Evolutionary conservation across 2,888 invertebrate genomes (phyloP).

Genomic region (Oegoconia quadripuncta): DNA sequence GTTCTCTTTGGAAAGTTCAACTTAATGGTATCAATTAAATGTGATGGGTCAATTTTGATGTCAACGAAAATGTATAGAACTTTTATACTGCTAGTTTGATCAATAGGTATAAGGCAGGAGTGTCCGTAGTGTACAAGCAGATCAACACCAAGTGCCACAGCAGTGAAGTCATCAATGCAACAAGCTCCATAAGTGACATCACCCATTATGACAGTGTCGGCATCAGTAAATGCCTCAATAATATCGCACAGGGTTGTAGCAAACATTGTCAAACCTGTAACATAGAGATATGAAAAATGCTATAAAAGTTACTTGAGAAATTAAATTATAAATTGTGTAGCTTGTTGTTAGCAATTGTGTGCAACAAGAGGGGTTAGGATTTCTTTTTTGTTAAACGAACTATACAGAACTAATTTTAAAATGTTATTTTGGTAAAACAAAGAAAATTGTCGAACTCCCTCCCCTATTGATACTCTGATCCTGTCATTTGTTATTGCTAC

Average conservation of each 20-base stretch:
- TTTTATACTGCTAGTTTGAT: slow-evolving; percentile 90
- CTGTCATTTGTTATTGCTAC: too few species aligned
- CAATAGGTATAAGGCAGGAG: slow-evolving; percentile 95
- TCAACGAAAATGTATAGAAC: slow-evolving; percentile 99
- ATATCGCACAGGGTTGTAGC: slow-evolving; percentile 96
- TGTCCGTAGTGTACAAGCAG: slow-evolving; percentile 98
- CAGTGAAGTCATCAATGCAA: slow-evolving; percentile 98
- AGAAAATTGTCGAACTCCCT: too few species aligned
- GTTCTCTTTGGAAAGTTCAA: slow-evolving; percentile 82
- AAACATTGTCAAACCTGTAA: slow-evolving; percentile 88
- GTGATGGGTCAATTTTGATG: slow-evolving; percentile 95
- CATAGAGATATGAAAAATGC: slow-evolving; percentile 7
- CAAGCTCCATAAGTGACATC: slow-evolving; percentile 99
- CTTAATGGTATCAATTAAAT: slow-evolving; percentile 94
- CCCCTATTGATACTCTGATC: too few species aligned
- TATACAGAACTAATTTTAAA: too few species aligned
- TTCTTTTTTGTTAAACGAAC: too few species aligned
- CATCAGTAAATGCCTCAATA: slow-evolving; percentile 91
- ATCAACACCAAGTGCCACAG: slow-evolving; percentile 92
- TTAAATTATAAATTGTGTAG: not conserved
- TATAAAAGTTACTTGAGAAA: not conserved
- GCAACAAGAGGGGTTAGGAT: too few species aligned
- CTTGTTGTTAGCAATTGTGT: not conserved
- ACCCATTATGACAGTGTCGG: slow-evolving; percentile 97
- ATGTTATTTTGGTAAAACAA: too few species aligned